Percentiles rank a stretch among this genome's conserved stretches.
phyloP scores from a whole-genome alignment of 2,113 vertebrate species.

The Thamnophis sirtalis region DNA sequence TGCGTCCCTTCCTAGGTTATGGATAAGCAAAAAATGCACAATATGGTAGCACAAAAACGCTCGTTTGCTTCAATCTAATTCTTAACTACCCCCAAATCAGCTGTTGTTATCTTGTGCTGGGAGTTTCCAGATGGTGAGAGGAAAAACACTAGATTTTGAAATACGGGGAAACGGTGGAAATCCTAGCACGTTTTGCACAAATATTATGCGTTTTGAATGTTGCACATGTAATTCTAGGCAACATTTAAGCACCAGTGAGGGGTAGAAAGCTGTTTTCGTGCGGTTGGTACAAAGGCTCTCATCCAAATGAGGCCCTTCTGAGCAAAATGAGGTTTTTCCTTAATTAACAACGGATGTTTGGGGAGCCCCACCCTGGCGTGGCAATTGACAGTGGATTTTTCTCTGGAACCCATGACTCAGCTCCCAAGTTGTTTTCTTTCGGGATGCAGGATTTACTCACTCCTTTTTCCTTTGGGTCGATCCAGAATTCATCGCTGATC shows the following conservation, averaged over 20 bases:
- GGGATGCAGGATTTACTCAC: conserved; percentile 71
- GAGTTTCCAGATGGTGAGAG: background rate
- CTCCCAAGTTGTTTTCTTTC: background rate
- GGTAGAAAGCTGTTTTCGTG: background rate
- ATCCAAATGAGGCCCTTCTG: background rate
- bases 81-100: background rate
- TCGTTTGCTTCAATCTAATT: background rate
- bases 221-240: background rate
- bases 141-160: background rate
- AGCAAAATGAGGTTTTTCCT: background rate
- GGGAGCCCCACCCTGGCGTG: background rate
- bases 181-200: background rate
- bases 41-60: background rate
- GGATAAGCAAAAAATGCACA: background rate
- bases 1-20: no score
- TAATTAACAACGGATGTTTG: background rate
- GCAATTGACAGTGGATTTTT: background rate
- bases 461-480: conserved; percentile 84
- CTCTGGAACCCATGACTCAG: accelerated
- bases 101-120: background rate
- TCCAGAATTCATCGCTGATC: conserved; percentile 85
- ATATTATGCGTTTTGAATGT: background rate
- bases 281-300: background rate
- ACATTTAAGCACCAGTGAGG: background rate
- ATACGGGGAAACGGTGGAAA: background rate